Percentiles rank a stretch among this genome's conserved stretches.
These are phyloP conservation scores for Lepus europaeus DNA, from an alignment of 2,113 vertebrate genomes.

Conservation along the genomic window DNA sequence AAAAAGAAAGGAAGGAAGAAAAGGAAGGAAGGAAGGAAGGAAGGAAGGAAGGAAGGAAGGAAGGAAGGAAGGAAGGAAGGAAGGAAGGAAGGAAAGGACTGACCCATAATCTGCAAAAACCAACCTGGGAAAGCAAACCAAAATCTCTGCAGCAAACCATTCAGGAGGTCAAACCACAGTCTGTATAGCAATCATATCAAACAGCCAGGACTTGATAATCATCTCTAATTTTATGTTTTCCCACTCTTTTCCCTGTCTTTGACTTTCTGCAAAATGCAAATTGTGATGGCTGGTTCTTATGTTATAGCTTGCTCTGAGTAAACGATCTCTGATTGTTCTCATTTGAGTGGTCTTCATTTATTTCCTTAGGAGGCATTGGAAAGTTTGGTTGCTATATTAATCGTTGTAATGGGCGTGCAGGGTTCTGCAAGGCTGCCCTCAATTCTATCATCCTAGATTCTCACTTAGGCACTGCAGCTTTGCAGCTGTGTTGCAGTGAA, in stretches of 20 bases:
- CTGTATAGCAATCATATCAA: not conserved
- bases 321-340: not conserved
- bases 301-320: not conserved
- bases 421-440: not conserved
- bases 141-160: not conserved
- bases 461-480: not conserved
- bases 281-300: not conserved
- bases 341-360: not conserved
- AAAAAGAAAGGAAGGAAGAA: not conserved
- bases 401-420: not conserved
- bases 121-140: not conserved
- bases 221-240: not conserved
- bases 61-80: too few relatives aligned
- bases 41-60: too few relatives aligned
- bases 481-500: not conserved
- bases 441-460: not conserved
- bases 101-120: not conserved
- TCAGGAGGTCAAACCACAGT: not conserved
- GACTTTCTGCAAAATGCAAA: not conserved
- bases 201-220: not conserved
- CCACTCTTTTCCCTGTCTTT: not conserved
- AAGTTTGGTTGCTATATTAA: not conserved
- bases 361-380: not conserved
- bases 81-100: not conserved
- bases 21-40: too few relatives aligned